phyloP scores from a whole-genome alignment of 2,888 invertebrate species.

The Bursaphelenchus okinawaensis region DNA sequence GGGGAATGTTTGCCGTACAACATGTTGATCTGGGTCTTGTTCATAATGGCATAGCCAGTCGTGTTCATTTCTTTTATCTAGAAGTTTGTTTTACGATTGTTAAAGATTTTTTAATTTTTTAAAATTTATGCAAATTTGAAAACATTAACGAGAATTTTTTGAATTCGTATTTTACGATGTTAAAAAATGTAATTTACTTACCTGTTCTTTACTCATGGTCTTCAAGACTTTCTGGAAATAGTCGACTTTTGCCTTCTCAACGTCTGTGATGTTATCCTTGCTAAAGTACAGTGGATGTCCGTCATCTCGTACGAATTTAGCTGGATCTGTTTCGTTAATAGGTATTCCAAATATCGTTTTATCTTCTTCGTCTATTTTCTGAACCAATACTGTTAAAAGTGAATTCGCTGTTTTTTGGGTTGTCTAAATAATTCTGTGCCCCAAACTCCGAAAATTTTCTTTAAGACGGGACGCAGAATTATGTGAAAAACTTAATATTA shows the following conservation, averaged over 20 bases:
- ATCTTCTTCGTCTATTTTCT: not conserved
- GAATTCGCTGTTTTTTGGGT: no score
- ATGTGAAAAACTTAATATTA: no score
- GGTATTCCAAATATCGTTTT: not conserved
- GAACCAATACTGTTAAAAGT: no score
- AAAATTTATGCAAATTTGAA: no score
- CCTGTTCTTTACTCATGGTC: constrained; percentile 37
- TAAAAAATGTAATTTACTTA: constrained; percentile 3
- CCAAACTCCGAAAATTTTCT: no score
- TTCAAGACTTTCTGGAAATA: constrained; percentile 32
- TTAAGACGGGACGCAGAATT: no score
- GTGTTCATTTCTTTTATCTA: constrained; percentile 33
- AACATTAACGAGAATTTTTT: constrained; percentile 1
- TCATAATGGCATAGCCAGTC: constrained; percentile 36
- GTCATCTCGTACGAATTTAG: not conserved
- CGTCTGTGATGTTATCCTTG: constrained; percentile 35
- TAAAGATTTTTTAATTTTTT: not conserved
- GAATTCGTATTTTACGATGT: not conserved
- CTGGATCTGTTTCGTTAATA: not conserved
- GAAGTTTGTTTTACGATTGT: not conserved
- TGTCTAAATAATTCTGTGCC: no score
- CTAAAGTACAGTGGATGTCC: constrained; percentile 40
- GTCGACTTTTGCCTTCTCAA: constrained; percentile 39
- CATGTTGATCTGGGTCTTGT: constrained; percentile 26
- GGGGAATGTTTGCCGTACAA: constrained; percentile 38